A percentile compares a stretch with the other conserved stretches of the same genome.
These are phyloP conservation scores for Tamandua tetradactyla DNA, from an alignment of 2,797 vertebrate genomes.

Conservation along the genomic window DNA sequence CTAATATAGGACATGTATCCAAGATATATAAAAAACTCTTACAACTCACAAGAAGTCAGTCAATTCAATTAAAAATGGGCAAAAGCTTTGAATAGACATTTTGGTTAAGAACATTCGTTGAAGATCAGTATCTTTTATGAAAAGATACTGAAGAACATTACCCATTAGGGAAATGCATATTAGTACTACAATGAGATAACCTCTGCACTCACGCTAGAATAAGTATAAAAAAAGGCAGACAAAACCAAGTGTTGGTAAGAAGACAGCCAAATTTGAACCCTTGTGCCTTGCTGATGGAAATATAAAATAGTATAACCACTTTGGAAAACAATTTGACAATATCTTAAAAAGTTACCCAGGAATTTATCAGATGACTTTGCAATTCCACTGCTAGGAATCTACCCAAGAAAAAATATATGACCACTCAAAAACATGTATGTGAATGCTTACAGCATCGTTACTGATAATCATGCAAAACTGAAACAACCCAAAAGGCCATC, in stretches of 20 bases:
- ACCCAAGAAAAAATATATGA: neutral
- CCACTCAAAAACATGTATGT: neutral
- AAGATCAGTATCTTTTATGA: too few relatives aligned
- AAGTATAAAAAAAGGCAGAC: neutral
- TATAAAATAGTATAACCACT: neutral
- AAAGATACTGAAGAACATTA: neutral
- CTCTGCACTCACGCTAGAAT: neutral
- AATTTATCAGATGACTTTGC: neutral
- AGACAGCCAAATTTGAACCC: neutral
- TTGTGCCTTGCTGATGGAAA: neutral
- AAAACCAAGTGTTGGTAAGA: neutral
- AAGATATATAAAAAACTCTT: neutral
- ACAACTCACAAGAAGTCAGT: neutral
- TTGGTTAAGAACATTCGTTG: neutral
- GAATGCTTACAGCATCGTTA: neutral
- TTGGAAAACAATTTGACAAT: slow-evolving; percentile 18
- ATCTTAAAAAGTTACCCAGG: neutral
- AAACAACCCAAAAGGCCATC: neutral
- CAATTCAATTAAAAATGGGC: neutral
- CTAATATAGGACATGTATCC: neutral
- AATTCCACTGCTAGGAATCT: neutral
- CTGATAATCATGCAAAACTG: neutral
- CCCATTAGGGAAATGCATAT: slow-evolving; percentile 18
- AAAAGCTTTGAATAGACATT: slow-evolving; percentile 9
- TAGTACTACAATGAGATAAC: neutral